Evolutionary conservation across 2,888 invertebrate genomes (phyloP).

Genomic region (Ichneumon xanthorius): DNA sequence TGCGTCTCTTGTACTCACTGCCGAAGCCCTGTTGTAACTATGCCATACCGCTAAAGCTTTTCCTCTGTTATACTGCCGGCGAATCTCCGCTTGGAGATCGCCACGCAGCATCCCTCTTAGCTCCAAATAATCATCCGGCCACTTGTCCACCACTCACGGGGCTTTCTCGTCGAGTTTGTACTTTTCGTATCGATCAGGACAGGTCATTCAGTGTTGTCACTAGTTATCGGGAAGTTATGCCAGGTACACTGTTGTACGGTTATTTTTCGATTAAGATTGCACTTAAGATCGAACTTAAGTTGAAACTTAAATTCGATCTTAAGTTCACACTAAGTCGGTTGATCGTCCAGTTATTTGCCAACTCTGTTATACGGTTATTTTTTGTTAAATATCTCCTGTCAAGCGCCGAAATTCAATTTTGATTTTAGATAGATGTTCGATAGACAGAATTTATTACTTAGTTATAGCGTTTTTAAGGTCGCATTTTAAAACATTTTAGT

Average conservation of each 20-base stretch:
- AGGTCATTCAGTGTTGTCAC: too few species aligned
- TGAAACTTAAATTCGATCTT: too few species aligned
- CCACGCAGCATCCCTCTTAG: neutral
- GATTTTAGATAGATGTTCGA: neutral
- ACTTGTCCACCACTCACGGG: neutral
- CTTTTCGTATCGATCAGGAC: neutral
- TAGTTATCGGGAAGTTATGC: too few species aligned
- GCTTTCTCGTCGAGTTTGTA: neutral
- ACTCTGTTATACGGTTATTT: too few species aligned
- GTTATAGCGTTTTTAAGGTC: neutral
- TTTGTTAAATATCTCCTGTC: neutral
- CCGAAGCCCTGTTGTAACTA: slow-evolving; percentile 32
- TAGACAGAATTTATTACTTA: neutral
- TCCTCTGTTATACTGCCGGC: slow-evolving; percentile 5
- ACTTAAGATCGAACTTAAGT: too few species aligned
- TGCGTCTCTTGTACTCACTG: slow-evolving; percentile 66
- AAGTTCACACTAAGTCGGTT: too few species aligned
- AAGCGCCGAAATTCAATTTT: too few species aligned
- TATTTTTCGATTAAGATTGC: too few species aligned
- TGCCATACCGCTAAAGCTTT: slow-evolving; percentile 14
- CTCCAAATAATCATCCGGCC: neutral
- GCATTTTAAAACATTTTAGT: neutral
- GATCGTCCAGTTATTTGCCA: too few species aligned
- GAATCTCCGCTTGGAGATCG: neutral
- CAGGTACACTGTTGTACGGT: too few species aligned